Base-by-base conservation (phyloP, 2,113 vertebrate genomes). In the Brienomyrus brachyistius region DNA sequence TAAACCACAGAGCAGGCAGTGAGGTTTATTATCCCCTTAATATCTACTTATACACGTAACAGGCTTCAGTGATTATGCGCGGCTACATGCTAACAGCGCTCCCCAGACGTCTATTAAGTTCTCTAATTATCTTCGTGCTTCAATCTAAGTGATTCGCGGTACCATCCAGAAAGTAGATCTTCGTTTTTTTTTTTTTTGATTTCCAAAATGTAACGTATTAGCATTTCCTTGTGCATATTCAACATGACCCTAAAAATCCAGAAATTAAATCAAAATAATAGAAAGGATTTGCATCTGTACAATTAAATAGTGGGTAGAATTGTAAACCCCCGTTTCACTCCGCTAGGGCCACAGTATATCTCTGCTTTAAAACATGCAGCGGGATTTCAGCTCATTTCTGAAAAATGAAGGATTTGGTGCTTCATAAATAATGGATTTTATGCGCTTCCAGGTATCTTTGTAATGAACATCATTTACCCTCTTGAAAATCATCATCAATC, bases 401-500 rank as follows among this genome's bases (percentile, higher is more conserved):
- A 87, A 87, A 87, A 27, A 87, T 87, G 52, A 54, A 87, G n/a
- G 52, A 87, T 35, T 23, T 87, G 17, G 31, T 35, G 48, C 27
- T 87, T 87, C 86, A 87, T 87, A 87, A 50, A 87, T 87, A 54
- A 87, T 87, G 27, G 27, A 87, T 87, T 87, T 87, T 87, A 43
- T 19, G 86, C 17, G n/a, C 17, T 87, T 87, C 86, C 86, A 54
- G 50, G 50, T 85, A 52, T 54, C 86, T 86, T 54, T 56, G 51
- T 87, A 85, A 54, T 87, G 86, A 87, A 50, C 50, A 87, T 35
- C 86, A 50, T 56, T 51, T 87, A 51, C 50, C 86, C 23, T 87
- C 86, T 87, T 52, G 86, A 40, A 87, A 80, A 40, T 80, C 74
- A 43, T 80, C 51, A 87, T 87, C 86, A 87, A 87, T 87, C 86